Percentiles rank a stretch among this genome's conserved stretches.
Conservation (phyloP, 2,888 invertebrate species). For the Phengaris alcon region DNA sequence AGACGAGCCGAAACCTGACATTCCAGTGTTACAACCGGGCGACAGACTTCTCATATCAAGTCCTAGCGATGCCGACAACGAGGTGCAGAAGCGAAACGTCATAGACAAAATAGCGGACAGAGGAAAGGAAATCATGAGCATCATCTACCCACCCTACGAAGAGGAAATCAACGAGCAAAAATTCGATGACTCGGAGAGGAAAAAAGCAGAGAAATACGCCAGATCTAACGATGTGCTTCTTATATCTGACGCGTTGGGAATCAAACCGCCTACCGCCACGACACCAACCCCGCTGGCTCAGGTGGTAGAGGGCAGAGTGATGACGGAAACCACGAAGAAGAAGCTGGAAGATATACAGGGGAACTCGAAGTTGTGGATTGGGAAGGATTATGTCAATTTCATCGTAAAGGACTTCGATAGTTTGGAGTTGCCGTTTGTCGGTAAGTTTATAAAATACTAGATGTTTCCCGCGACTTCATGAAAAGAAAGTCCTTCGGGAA, state of each 20-base stretch:
- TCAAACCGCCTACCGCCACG: constrained; percentile 48
- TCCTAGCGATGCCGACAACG: constrained; percentile 41
- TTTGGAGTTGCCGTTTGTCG: constrained; percentile 90
- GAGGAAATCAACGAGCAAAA: constrained; percentile 67
- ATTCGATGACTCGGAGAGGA: constrained; percentile 67
- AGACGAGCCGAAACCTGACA: constrained; percentile 46
- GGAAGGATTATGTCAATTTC: constrained; percentile 97
- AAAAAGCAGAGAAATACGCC: constrained; percentile 72
- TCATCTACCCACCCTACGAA: constrained; percentile 68
- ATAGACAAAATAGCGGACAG: constrained; percentile 67
- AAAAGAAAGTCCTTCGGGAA: too few species aligned
- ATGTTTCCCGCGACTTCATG: too few species aligned
- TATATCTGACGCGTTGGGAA: constrained; percentile 58
- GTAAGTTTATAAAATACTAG: constrained; percentile 48
- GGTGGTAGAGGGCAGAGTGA: constrained; percentile 64
- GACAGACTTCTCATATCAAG: constrained; percentile 81
- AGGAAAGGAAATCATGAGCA: constrained; percentile 71
- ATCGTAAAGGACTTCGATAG: constrained; percentile 96
- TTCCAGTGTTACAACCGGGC: constrained; percentile 81
- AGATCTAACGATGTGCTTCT: constrained; percentile 64
- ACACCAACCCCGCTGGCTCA: constrained; percentile 62
- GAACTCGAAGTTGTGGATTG: constrained; percentile 93
- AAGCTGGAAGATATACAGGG: constrained; percentile 75
- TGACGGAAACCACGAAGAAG: constrained; percentile 61
- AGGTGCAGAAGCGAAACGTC: constrained; percentile 63